Conservation (phyloP, 2,797 vertebrate species). For the Scolopax bukidnonensis region DNA sequence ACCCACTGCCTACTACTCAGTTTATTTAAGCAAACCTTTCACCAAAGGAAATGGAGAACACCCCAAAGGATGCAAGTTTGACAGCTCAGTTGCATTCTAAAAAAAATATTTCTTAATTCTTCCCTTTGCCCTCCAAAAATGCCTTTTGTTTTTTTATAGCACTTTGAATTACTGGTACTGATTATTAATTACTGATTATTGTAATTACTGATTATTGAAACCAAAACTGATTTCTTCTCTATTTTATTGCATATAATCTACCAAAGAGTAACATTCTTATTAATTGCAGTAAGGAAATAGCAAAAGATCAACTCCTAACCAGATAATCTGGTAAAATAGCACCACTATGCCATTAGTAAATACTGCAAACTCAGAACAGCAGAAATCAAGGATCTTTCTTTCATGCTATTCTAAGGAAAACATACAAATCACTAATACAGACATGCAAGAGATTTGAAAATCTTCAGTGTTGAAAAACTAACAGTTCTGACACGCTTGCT, state of each 20-base stretch:
- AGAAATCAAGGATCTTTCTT: neutral
- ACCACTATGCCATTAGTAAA: neutral
- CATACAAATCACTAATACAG: neutral
- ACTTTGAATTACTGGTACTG: neutral
- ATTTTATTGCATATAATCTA: neutral
- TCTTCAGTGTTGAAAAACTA: neutral
- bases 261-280: neutral
- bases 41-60: slow-evolving; percentile 33
- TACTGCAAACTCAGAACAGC: neutral
- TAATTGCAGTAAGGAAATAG: neutral
- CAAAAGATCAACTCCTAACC: neutral
- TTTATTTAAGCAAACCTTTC: slow-evolving; percentile 63
- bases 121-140: neutral
- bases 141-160: neutral
- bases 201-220: neutral
- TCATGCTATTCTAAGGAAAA: neutral
- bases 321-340: neutral
- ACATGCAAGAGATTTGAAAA: neutral
- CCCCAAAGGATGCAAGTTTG: neutral
- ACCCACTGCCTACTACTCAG: slow-evolving; percentile 48
- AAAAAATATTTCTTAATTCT: neutral
- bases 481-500: neutral
- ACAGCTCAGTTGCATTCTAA: neutral
- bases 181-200: no score
- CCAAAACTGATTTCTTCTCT: neutral